Evolutionary conservation across 2,797 vertebrate genomes (phyloP).

Genomic region (Echiichthys vipera): DNA sequence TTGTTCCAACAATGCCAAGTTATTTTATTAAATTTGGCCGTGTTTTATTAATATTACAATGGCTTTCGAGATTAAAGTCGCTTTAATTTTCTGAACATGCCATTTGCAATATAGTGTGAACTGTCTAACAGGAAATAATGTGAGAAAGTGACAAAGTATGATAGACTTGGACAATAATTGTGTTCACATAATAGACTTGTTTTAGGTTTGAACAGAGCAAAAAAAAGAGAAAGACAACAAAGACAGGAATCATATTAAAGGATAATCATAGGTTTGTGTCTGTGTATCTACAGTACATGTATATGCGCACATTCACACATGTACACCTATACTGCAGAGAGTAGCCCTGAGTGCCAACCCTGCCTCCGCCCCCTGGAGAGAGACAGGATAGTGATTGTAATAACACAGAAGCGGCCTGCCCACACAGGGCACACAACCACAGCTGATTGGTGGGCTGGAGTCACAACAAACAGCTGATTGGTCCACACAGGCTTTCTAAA

Average conservation of each 20-base stretch:
- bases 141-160: conserved; percentile 9
- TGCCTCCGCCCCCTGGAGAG: conserved; percentile 40
- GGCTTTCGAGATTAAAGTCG: background rate
- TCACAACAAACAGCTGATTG: conserved; percentile 76
- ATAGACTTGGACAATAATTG: background rate
- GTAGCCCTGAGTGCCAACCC: conserved; percentile 33
- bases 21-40: background rate
- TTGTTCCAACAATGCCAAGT: background rate
- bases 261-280: background rate
- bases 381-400: conserved; percentile 50
- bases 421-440: conserved; percentile 59
- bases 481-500: conserved; percentile 61
- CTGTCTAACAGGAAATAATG: conserved; percentile 6
- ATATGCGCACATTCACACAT: conserved; percentile 15
- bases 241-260: background rate
- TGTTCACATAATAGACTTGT: background rate
- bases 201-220: background rate
- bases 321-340: too few relatives aligned
- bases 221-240: conserved; percentile 8
- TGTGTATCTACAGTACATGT: background rate
- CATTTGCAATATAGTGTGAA: background rate
- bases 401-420: conserved; percentile 65
- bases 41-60: background rate
- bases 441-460: conserved; percentile 67
- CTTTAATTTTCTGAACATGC: background rate